Percentiles rank a stretch among this genome's conserved stretches.
Conservation (phyloP, 2,888 invertebrate genomes). For the Aporophyla lueneburgensis region DNA sequence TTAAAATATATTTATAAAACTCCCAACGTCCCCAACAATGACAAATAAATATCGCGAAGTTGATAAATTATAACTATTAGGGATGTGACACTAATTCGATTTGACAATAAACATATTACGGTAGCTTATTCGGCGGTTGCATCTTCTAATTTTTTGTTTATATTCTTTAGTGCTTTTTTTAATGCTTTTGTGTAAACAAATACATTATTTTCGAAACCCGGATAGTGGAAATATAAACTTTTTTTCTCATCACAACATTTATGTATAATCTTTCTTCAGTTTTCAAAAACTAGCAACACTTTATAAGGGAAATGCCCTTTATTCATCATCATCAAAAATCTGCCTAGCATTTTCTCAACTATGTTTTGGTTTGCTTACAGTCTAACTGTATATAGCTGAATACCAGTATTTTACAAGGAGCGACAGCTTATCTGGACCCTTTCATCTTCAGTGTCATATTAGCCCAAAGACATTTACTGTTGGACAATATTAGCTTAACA, state of each 20-base stretch:
- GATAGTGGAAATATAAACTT: not conserved
- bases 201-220: constrained; percentile 10
- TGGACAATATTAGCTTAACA: no score
- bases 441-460: not conserved
- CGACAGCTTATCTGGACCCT: not conserved
- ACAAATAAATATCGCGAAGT: constrained; percentile 49
- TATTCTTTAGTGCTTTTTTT: constrained; percentile 1
- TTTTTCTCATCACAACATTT: not conserved
- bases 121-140: constrained; percentile 41
- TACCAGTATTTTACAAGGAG: not conserved
- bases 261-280: not conserved
- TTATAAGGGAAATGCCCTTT: not conserved
- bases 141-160: constrained; percentile 5
- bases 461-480: not conserved
- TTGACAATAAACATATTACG: constrained; percentile 35
- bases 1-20: constrained; percentile 17
- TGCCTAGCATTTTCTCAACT: not conserved
- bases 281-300: not conserved
- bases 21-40: constrained; percentile 33
- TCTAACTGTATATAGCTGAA: not conserved
- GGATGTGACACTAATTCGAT: constrained; percentile 43
- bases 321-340: not conserved
- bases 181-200: not conserved
- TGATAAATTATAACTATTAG: constrained; percentile 53
- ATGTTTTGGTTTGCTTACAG: not conserved